Conservation (phyloP, 2,888 invertebrate species). For the Agonopterix alstromeriana region DNA sequence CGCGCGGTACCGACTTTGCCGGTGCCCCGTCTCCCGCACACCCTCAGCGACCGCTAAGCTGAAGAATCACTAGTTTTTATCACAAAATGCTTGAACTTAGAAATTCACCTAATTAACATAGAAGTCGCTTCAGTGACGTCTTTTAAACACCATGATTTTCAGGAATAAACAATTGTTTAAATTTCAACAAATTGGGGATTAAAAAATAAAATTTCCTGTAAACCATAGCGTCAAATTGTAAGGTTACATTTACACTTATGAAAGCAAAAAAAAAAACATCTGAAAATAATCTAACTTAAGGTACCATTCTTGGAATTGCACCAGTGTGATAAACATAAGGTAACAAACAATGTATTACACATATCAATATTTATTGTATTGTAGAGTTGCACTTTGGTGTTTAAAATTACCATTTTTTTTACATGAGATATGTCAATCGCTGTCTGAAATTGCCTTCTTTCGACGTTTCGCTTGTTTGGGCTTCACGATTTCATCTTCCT, state of each 20-base stretch:
- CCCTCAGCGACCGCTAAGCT: too few relatives aligned
- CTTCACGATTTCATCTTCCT: constrained; percentile 94
- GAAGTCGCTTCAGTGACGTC: background rate
- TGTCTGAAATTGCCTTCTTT: constrained; percentile 94
- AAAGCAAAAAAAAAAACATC: constrained; percentile 25
- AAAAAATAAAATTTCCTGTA: constrained; percentile 2
- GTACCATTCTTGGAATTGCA: constrained; percentile 62
- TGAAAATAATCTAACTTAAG: constrained; percentile 20
- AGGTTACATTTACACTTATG: constrained; percentile 21
- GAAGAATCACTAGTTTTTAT: too few relatives aligned
- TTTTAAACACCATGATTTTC: constrained; percentile 10
- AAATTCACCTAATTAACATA: too few relatives aligned
- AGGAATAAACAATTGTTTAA: constrained; percentile 2
- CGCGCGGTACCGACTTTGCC: too few relatives aligned
- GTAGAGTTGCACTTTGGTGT: constrained; percentile 76
- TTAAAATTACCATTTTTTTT: constrained; percentile 56
- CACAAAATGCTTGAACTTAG: too few relatives aligned
- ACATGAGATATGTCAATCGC: constrained; percentile 85
- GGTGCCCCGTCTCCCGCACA: too few relatives aligned
- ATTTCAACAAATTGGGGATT: background rate
- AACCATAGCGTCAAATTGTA: constrained; percentile 11
- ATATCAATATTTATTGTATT: constrained; percentile 60
- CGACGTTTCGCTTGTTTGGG: constrained; percentile 94
- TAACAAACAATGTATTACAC: constrained; percentile 35
- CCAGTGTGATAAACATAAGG: constrained; percentile 44